These are phyloP conservation scores for Ctenodactylus gundi DNA, from an alignment of 2,113 vertebrate species.

Conservation along the genomic window DNA sequence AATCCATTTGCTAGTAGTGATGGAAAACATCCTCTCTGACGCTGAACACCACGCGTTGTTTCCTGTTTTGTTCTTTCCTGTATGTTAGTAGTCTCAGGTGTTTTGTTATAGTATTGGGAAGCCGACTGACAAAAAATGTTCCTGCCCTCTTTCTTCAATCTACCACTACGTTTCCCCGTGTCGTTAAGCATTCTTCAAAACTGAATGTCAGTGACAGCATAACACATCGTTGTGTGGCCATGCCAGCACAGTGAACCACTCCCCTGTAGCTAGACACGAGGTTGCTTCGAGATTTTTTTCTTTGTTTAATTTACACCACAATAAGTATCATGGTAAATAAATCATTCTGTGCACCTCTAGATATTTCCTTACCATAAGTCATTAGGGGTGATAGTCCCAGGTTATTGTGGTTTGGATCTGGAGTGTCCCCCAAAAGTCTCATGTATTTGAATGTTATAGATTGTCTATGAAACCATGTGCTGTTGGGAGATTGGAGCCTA, in stretches of 20 bases:
- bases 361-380: background rate
- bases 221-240: rapidly evolving
- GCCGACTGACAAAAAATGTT: too few species aligned
- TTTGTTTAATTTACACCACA: background rate
- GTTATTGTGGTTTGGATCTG: too few species aligned
- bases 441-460: too few species aligned
- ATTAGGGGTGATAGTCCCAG: background rate
- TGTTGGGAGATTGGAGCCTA: too few species aligned
- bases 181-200: background rate
- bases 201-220: background rate
- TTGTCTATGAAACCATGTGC: too few species aligned
- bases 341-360: background rate
- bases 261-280: background rate
- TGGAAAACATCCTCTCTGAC: too few species aligned
- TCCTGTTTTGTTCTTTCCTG: too few species aligned
- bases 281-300: background rate
- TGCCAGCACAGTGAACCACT: background rate
- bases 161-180: background rate
- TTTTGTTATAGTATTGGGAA: background rate
- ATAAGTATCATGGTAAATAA: background rate
- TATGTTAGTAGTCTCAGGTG: background rate
- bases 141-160: background rate
- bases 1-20: too few species aligned
- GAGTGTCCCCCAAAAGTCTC: too few species aligned
- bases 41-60: too few species aligned